These are phyloP conservation scores for Chanos chanos DNA, from an alignment of 2,797 vertebrate species.

Conservation along the genomic window DNA sequence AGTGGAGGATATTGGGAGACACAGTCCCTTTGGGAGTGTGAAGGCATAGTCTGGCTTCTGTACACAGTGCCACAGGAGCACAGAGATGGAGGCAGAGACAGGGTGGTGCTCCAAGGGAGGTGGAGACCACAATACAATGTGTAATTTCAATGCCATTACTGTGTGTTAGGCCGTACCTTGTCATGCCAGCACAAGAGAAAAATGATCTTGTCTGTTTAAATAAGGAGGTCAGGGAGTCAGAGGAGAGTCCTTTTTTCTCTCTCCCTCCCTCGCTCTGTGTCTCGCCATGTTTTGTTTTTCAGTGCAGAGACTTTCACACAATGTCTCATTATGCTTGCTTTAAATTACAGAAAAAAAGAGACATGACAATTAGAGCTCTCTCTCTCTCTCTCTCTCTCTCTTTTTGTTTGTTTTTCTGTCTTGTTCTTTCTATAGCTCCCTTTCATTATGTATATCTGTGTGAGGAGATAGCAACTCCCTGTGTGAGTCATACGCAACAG, in stretches of 20 bases:
- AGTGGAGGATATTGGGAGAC: too few relatives aligned
- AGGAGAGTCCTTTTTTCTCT: too few relatives aligned
- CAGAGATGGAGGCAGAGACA: slow-evolving; percentile 19
- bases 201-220: too few relatives aligned
- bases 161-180: slow-evolving; percentile 14
- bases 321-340: slow-evolving; percentile 50
- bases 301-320: slow-evolving; percentile 45
- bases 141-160: slow-evolving; percentile 56
- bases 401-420: not conserved
- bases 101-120: slow-evolving; percentile 40
- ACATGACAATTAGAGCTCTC: slow-evolving; percentile 36
- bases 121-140: slow-evolving; percentile 50
- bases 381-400: not conserved
- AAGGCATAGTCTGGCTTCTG: too few relatives aligned
- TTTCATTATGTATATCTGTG: slow-evolving; percentile 20
- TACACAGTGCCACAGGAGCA: not conserved
- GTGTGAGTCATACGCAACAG: slow-evolving; percentile 55
- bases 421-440: not conserved
- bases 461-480: slow-evolving; percentile 51
- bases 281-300: slow-evolving; percentile 34
- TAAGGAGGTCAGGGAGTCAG: slow-evolving; percentile 51
- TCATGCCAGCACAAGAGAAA: not conserved
- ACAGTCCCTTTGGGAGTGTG: too few relatives aligned
- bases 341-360: slow-evolving; percentile 38
- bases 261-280: slow-evolving; percentile 39